Conservation (phyloP, 2,888 invertebrate species). For the Leptogaster cylindrica region DNA sequence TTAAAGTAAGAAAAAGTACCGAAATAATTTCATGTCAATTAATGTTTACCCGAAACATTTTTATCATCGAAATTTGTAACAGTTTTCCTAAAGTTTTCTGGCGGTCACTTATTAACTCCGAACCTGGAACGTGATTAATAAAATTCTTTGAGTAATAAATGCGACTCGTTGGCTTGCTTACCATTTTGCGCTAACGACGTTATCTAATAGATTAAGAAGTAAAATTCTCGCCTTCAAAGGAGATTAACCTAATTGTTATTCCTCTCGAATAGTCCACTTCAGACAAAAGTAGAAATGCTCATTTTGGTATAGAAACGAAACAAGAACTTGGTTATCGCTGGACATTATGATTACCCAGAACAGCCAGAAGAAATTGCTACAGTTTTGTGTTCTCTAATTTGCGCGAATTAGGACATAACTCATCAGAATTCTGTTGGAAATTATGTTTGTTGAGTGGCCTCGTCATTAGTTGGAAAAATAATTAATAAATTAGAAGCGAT, state of each 20-base stretch:
- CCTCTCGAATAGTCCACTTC: slow-evolving; percentile 21
- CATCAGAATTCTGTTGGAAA: slow-evolving; percentile 5
- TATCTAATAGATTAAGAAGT: slow-evolving; percentile 30
- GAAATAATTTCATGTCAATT: not conserved
- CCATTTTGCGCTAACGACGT: slow-evolving; percentile 2
- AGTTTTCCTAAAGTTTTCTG: not conserved
- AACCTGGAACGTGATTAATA: slow-evolving; percentile 19
- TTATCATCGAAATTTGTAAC: not conserved
- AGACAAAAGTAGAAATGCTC: slow-evolving; percentile 8
- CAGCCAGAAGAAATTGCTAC: not conserved
- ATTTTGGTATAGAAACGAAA: not conserved
- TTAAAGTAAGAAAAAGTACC: slow-evolving; percentile 4
- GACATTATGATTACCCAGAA: slow-evolving; percentile 4
- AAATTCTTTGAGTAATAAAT: not conserved
- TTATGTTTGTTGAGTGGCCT: not conserved
- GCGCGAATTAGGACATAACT: slow-evolving; percentile 6
- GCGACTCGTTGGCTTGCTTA: not conserved
- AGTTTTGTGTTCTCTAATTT: slow-evolving; percentile 8
- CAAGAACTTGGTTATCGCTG: slow-evolving; percentile 9
- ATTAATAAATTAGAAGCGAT: slow-evolving; percentile 8
- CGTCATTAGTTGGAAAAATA: slow-evolving; percentile 6
- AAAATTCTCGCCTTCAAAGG: slow-evolving; percentile 26
- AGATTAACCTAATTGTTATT: slow-evolving; percentile 29
- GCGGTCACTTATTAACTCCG: slow-evolving; percentile 3
- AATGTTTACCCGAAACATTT: not conserved